phyloP scores from a whole-genome alignment of 2,113 vertebrate species.

The Eulacestoma nigropectus region DNA sequence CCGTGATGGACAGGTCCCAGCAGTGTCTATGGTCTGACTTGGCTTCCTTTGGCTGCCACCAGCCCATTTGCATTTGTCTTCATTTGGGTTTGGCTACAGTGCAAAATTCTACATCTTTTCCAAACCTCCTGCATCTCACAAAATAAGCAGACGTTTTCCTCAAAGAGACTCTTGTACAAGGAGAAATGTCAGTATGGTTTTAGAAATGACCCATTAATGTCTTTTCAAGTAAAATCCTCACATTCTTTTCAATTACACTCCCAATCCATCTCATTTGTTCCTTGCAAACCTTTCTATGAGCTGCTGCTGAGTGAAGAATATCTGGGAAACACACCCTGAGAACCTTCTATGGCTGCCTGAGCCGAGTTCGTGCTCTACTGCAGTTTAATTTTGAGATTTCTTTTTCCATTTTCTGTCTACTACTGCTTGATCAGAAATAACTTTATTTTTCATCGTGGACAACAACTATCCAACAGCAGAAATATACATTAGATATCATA shows the following conservation, averaged over 20 bases:
- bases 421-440: not conserved
- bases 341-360: not conserved
- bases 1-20: not conserved
- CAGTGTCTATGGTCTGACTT: not conserved
- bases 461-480: not conserved
- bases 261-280: not conserved
- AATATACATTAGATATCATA: not conserved
- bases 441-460: not conserved
- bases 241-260: constrained; percentile 11
- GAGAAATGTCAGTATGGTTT: constrained; percentile 14
- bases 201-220: constrained; percentile 20
- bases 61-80: constrained; percentile 36
- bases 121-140: constrained; percentile 3
- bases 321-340: not conserved
- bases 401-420: not conserved
- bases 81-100: constrained; percentile 28
- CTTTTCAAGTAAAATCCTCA: constrained; percentile 34
- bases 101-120: constrained; percentile 18
- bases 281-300: not conserved
- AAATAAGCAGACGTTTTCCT: constrained; percentile 17
- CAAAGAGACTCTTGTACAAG: not conserved
- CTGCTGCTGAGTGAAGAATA: constrained; percentile 20
- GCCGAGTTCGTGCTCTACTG: not conserved
- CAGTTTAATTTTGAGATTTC: not conserved
- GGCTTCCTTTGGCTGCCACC: not conserved